Percentiles rank a stretch among this genome's conserved stretches.
Evolutionary conservation across 2,113 vertebrate genomes (phyloP).

Genomic region (Colistium nudipinnis): DNA sequence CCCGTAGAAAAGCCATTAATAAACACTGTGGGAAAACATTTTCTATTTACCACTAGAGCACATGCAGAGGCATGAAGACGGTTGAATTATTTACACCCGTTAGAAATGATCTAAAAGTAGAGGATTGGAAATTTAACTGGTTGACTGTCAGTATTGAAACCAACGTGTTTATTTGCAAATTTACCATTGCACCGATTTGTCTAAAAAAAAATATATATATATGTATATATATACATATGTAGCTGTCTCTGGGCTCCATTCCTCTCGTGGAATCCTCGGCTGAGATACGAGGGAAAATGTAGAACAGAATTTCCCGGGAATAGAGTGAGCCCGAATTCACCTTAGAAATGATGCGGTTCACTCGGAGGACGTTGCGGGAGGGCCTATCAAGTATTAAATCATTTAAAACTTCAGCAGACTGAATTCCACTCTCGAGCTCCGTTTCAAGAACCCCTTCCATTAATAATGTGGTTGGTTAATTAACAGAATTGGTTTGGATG

Average conservation of each 20-base stretch:
- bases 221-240: too few relatives aligned
- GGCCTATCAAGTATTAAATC: background rate
- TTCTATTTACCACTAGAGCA: background rate
- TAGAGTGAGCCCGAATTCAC: background rate
- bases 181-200: too few relatives aligned
- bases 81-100: background rate
- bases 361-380: constrained; percentile 6
- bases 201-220: too few relatives aligned
- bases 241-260: too few relatives aligned
- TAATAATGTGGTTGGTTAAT: background rate
- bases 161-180: background rate
- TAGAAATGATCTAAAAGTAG: background rate
- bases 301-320: too few relatives aligned
- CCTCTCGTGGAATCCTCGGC: too few relatives aligned
- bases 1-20: background rate
- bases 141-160: background rate
- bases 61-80: too few relatives aligned
- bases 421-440: constrained; percentile 13
- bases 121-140: background rate
- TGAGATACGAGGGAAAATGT: too few relatives aligned
- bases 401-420: constrained; percentile 1
- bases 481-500: background rate
- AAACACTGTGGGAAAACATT: background rate
- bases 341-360: background rate
- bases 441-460: constrained; percentile 1